Base-by-base conservation (phyloP, 2,113 vertebrate species). In the Suncus etruscus region DNA sequence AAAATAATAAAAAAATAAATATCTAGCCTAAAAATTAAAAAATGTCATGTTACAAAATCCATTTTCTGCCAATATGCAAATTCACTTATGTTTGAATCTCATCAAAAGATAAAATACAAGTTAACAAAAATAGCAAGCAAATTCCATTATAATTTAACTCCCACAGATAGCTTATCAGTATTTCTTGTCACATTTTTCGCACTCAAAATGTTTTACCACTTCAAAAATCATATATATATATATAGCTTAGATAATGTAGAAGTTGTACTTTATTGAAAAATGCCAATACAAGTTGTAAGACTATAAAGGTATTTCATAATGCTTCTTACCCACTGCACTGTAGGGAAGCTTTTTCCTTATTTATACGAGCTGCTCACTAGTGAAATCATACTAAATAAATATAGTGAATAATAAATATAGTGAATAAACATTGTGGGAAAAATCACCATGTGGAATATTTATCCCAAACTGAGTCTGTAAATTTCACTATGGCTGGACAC, bases 311-410 rank as follows among this genome's bases (percentile, higher is more conserved):
- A 82, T 65, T 27, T 82, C 73, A 2, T 31, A 18, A 20, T 8
- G 1, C 3, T 61, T 6, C 2, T 4, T 25, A 14, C 1, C 18
- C 29, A 69, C 0, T 16, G 16, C 5, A 24, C 11, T 20, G 2
- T 45, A 66, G 11, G 7, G 8, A 91, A 10, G 0, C 81, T 0
- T 65, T 69, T 16, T 48, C 18, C 27, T n/a, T 20, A 0, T 31
- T 24, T 3, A 65, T 6, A 48, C 1, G 1, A 32, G 15, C 3
- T 8, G 70, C 4, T 54, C 2, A 45, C 39, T 39, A 39, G 39
- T 39, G 39, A 39, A 39, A 39, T 39, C 39, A 39, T 39, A 39
- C 39, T 39, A 39, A 39, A 39, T 39, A 39, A 39, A 39, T 5
- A 39, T 39, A 39, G 3, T 39, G 39, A 39, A 3, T 39, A 39